Evolutionary conservation across 1,140 invertebrate genomes (phyloP).

Genomic region (Acyrthosiphon pisum): DNA sequence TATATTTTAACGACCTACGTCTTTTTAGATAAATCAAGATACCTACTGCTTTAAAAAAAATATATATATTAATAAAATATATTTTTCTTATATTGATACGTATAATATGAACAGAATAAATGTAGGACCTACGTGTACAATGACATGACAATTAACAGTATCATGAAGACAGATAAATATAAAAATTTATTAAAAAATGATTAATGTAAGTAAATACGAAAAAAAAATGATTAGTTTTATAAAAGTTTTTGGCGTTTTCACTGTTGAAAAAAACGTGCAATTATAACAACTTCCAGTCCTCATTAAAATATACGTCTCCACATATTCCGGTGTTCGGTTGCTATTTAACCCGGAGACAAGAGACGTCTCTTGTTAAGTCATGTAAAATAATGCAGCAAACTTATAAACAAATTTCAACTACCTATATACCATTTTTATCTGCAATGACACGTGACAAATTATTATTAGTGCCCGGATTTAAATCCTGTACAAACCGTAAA

Average conservation of each 20-base stretch:
- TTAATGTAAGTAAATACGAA: neutral
- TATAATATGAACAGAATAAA: no score
- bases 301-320: no score
- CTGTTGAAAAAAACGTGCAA: no score
- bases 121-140: no score
- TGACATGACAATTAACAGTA: no score
- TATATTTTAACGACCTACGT: neutral
- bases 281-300: no score
- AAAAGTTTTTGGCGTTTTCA: neutral
- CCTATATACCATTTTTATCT: neutral
- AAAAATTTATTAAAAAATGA: neutral
- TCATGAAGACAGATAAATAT: neutral
- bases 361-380: no score
- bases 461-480: neutral
- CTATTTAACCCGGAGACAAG: no score
- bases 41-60: neutral
- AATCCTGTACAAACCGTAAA: neutral
- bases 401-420: neutral
- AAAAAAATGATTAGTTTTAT: neutral
- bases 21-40: neutral
- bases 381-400: no score
- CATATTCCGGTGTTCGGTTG: no score
- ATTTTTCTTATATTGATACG: no score
- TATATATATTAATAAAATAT: neutral
- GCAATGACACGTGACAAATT: neutral